A percentile compares a stretch with the other conserved stretches of the same genome.
Conservation (phyloP, 2,888 invertebrate genomes). For the Sphaerophoria taeniata region DNA sequence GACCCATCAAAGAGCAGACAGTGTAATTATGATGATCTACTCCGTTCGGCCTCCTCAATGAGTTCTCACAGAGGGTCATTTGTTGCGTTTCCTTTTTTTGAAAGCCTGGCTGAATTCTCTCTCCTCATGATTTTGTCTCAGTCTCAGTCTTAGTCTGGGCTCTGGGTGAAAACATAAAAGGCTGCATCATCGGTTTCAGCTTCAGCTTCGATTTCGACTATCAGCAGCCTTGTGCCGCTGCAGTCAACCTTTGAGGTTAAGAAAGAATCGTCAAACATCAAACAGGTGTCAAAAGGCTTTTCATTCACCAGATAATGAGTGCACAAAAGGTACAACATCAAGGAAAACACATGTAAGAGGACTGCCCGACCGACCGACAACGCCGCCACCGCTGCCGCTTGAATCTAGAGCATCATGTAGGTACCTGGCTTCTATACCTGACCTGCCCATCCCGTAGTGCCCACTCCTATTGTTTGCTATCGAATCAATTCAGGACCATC, state of each 20-base stretch:
- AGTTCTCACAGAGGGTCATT: constrained; percentile 74
- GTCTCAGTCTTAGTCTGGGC: neutral
- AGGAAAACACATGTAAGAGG: constrained; percentile 71
- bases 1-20: constrained; percentile 75
- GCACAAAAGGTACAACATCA: constrained; percentile 65
- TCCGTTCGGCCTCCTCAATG: constrained; percentile 73
- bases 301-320: constrained; percentile 74
- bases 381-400: constrained; percentile 1
- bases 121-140: neutral
- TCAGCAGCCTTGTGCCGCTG: constrained; percentile 52
- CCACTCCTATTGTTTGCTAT: constrained; percentile 66
- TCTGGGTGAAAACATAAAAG: constrained; percentile 25
- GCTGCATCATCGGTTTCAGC: constrained; percentile 37
- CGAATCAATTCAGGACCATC: constrained; percentile 63
- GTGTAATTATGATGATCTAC: constrained; percentile 76
- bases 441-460: constrained; percentile 46
- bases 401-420: constrained; percentile 57
- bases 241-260: constrained; percentile 71
- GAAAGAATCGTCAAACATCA: constrained; percentile 74
- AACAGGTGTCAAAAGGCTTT: constrained; percentile 75
- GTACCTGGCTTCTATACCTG: constrained; percentile 27
- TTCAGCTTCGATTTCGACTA: neutral
- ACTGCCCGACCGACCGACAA: constrained; percentile 14
- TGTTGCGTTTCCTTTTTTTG: constrained; percentile 70
- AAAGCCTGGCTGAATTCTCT: constrained; percentile 48